phyloP scores from a whole-genome alignment of 1,140 invertebrate species.

The Leptestheria dahalacensis region DNA sequence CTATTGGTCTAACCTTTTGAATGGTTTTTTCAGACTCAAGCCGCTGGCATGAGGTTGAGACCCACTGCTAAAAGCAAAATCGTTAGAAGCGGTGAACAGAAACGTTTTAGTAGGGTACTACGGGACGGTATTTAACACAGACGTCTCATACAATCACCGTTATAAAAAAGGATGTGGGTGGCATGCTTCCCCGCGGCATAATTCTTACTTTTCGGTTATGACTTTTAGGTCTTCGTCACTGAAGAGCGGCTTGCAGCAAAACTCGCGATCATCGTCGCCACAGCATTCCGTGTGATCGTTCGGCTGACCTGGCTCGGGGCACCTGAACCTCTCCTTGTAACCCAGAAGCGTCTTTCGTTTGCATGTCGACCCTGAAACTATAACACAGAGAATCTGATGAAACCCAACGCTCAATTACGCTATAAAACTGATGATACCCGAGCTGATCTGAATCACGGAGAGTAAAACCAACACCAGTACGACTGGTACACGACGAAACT shows the following conservation, averaged over 20 bases:
- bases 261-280: background rate
- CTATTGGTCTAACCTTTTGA: too few species aligned
- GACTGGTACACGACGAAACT: background rate
- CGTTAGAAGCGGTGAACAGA: too few species aligned
- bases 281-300: background rate
- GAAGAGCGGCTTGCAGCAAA: background rate
- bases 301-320: background rate
- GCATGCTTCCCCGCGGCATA: too few species aligned
- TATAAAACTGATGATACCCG: background rate
- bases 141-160: too few species aligned
- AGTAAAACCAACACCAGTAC: background rate
- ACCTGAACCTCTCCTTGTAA: constrained; percentile 1
- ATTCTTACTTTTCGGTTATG: background rate
- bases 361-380: background rate
- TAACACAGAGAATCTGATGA: background rate
- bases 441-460: background rate
- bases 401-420: background rate
- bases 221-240: background rate
- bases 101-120: too few species aligned
- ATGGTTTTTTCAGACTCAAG: too few species aligned
- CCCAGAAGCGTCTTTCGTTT: background rate
- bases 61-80: too few species aligned
- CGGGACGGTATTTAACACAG: too few species aligned
- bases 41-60: too few species aligned
- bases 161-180: background rate